Evolutionary conservation across 2,888 invertebrate species (phyloP).

Genomic region (Hemicrepidius hirtus): DNA sequence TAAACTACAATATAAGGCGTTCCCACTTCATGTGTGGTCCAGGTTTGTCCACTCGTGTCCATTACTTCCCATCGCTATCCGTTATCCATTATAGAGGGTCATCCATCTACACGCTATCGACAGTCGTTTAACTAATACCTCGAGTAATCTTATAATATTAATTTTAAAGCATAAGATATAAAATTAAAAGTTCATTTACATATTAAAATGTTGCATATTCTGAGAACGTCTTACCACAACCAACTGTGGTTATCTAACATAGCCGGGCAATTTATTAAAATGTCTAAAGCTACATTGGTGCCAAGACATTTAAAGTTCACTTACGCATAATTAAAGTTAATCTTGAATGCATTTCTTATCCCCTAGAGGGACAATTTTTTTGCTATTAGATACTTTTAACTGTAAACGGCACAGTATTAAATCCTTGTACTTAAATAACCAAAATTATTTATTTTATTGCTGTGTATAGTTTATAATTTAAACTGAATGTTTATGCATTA

Average conservation of each 20-base stretch:
- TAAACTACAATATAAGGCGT: conserved; percentile 44
- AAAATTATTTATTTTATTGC: too few species aligned
- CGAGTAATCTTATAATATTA: conserved; percentile 3
- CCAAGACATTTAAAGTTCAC: conserved; percentile 16
- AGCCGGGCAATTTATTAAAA: neutral
- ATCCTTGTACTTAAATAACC: too few species aligned
- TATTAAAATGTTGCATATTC: too few species aligned
- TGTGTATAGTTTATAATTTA: too few species aligned
- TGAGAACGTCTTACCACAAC: neutral
- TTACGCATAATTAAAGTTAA: neutral
- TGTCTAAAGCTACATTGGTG: conserved; percentile 6
- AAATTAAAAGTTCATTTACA: conserved; percentile 1
- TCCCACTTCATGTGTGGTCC: conserved; percentile 54
- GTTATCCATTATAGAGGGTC: conserved; percentile 31
- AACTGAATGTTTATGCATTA: too few species aligned
- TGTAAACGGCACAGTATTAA: too few species aligned
- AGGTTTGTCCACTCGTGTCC: conserved; percentile 39
- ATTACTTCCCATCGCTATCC: conserved; percentile 23
- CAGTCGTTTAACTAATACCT: conserved; percentile 35
- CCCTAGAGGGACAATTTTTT: too few species aligned
- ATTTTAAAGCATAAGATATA: neutral
- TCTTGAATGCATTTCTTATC: too few species aligned
- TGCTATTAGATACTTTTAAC: too few species aligned
- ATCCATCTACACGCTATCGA: conserved; percentile 36
- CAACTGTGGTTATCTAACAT: neutral